Percentiles rank a stretch among this genome's conserved stretches.
Conservation (phyloP, 2,797 vertebrate genomes). For the Echiichthys vipera region DNA sequence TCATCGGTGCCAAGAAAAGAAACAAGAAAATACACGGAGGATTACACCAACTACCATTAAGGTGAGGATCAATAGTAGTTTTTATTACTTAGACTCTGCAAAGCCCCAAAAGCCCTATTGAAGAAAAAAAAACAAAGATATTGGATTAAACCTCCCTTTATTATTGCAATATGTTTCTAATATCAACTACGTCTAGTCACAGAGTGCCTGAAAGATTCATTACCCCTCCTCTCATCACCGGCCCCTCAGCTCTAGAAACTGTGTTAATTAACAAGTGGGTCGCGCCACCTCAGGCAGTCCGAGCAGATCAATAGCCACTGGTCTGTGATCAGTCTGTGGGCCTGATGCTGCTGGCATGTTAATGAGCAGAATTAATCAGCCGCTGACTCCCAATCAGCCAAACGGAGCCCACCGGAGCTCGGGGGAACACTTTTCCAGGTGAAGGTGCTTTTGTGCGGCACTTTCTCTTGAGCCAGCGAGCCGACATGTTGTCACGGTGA, state of each 20-base stretch:
- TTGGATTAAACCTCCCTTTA: slow-evolving; percentile 10
- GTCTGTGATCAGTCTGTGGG: slow-evolving; percentile 75
- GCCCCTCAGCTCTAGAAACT: slow-evolving; percentile 52
- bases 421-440: background rate
- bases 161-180: slow-evolving; percentile 13
- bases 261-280: slow-evolving; percentile 74
- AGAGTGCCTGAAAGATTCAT: slow-evolving; percentile 35
- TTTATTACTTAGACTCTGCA: background rate
- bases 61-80: slow-evolving; percentile 56
- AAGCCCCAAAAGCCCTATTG: background rate
- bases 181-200: slow-evolving; percentile 5
- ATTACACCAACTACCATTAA: slow-evolving; percentile 38
- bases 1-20: slow-evolving; percentile 19
- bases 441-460: no score
- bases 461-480: background rate
- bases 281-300: slow-evolving; percentile 52
- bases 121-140: slow-evolving; percentile 8
- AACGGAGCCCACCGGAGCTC: slow-evolving; percentile 27
- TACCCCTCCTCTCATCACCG: slow-evolving; percentile 19
- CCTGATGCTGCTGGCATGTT: slow-evolving; percentile 54
- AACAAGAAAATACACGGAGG: slow-evolving; percentile 30
- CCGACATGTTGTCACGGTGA: background rate
- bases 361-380: slow-evolving; percentile 74
- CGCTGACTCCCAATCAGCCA: slow-evolving; percentile 50
- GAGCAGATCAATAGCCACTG: slow-evolving; percentile 76